Conservation (phyloP, 2,113 vertebrate genomes). For the Sciurus niger region DNA sequence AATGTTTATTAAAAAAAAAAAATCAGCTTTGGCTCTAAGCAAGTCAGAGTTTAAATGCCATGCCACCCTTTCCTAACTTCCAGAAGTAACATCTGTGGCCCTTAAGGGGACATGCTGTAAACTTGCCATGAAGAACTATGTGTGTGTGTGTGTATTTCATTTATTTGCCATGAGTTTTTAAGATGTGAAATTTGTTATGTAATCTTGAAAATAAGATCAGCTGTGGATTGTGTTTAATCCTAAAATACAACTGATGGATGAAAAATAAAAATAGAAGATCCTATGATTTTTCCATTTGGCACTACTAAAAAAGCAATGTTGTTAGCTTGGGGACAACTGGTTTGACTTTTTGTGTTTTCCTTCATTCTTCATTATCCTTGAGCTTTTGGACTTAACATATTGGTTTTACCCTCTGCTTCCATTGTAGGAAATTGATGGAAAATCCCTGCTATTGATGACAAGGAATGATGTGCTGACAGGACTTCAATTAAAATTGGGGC, state of each 20-base stretch:
- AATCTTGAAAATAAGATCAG: constrained; percentile 53
- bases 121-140: not conserved
- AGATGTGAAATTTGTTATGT: constrained; percentile 25
- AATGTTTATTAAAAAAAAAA: not conserved
- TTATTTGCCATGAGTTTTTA: not conserved
- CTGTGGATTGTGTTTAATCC: constrained; percentile 41
- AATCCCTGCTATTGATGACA: constrained; percentile 99
- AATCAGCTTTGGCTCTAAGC: not conserved
- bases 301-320: not conserved
- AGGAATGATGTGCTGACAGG: constrained; percentile 98
- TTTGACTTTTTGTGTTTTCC: constrained; percentile 20
- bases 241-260: constrained; percentile 34
- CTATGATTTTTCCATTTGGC: not conserved
- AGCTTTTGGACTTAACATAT: constrained; percentile 71
- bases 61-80: not conserved
- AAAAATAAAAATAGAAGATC: constrained; percentile 46
- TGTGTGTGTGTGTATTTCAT: no score
- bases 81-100: not conserved
- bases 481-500: constrained; percentile 98
- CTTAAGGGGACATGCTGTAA: not conserved
- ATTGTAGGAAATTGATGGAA: constrained; percentile 98
- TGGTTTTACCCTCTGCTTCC: constrained; percentile 85
- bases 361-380: constrained; percentile 44
- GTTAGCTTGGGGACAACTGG: not conserved
- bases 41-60: constrained; percentile 43